phyloP scores from a whole-genome alignment of 2,113 vertebrate species.

The Aptenodytes patagonicus region DNA sequence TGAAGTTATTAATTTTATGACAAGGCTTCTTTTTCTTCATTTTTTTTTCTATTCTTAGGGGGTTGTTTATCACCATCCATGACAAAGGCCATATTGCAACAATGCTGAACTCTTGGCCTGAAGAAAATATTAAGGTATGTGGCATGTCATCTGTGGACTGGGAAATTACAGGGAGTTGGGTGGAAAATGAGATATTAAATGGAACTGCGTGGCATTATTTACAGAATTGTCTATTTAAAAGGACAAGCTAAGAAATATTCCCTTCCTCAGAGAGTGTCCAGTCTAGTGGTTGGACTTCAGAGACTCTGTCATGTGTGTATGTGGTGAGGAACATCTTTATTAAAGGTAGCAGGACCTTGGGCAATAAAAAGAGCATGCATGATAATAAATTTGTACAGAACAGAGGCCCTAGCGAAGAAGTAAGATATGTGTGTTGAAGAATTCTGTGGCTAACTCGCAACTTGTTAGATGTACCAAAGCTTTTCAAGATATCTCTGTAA shows the following conservation, averaged over 20 bases:
- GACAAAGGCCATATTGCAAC: conserved; percentile 94
- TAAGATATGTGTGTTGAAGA: background rate
- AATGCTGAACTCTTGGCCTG: conserved; percentile 96
- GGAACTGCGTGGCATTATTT: background rate
- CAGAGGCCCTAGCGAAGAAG: background rate
- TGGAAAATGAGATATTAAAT: background rate
- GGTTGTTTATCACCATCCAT: conserved; percentile 97
- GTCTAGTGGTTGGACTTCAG: background rate
- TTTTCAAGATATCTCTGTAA: background rate
- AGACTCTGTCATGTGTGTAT: background rate
- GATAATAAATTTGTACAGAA: background rate
- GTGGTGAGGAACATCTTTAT: background rate
- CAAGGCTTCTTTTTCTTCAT: background rate
- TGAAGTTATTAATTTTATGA: background rate
- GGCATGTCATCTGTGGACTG: background rate
- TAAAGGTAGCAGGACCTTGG: background rate
- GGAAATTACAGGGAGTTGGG: background rate
- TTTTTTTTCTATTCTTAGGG: conserved; percentile 53
- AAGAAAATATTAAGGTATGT: conserved; percentile 91
- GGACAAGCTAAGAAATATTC: background rate
- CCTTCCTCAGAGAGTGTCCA: background rate
- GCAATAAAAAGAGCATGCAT: background rate
- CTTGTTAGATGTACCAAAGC: background rate
- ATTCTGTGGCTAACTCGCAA: background rate
- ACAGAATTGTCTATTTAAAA: background rate